Evolutionary conservation across 1,140 invertebrate genomes (phyloP), one percentile per base, ranked within the genome.

Genomic region (Nephila pilipes): DNA sequence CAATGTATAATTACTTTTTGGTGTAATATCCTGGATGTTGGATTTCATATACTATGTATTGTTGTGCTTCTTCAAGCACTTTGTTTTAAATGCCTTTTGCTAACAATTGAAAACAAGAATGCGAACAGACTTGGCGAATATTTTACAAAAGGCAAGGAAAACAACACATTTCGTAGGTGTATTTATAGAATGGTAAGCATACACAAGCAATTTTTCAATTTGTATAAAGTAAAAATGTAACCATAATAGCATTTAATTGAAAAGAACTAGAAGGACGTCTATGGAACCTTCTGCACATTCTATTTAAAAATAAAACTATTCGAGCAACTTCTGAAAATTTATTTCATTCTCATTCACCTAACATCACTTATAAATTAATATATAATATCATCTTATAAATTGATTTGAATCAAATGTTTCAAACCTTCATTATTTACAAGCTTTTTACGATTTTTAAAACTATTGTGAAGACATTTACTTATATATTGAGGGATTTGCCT

Each of bases 181-280:
- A 29, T 85, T 85, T 85, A 58, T 54, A 54, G 20, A 57, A 54
- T 85, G 29, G 57, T 85, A 58, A 58, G 18, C 83, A 58, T 25
- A 60, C 55, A n/a, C n/a, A n/a, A 32, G 57, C 83, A 85, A 32
- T 85, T 46, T 60, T 75, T 75, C 69, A 29, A 60, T 85, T 85
- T 85, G 57, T 85, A 85, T 36, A n/a, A 32, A 85, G 83, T 85
- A 63, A 85, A 57, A 60, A 85, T 85, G 60, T 85, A 60, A 75
- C 18, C 14, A 85, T 54, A 32, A 85, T 85, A 85, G 83, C 80
- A 55, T 81, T 54, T 14, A 81, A 81, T 81, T 81, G 80, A 55
- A 81, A 55, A 46, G 22, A 22, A n/a, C n/a, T 81, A 81, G 36
- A n/a, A 25, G 54, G 20, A 55, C 36, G 46, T 81, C n/a, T 81